A percentile compares a stretch with the other conserved stretches of the same genome.
phyloP scores from a whole-genome alignment of 2,113 vertebrate species.

The Ptychochromis oligacanthus region DNA sequence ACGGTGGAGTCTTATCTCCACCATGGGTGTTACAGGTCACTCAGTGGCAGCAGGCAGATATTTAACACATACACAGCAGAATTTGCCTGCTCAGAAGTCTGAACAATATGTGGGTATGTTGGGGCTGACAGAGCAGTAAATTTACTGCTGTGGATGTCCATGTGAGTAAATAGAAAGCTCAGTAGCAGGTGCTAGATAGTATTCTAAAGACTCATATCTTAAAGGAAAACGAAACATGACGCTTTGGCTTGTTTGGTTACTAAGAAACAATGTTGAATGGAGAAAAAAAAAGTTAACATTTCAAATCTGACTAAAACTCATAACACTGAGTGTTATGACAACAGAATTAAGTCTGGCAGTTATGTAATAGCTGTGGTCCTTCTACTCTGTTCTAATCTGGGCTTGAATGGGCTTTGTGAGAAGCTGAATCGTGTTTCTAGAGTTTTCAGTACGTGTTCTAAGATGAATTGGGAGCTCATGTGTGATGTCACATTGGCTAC shows the following conservation, averaged over 20 bases:
- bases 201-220: slow-evolving; percentile 8
- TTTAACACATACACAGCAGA: slow-evolving; percentile 2
- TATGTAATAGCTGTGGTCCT: not conserved
- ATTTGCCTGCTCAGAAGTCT: not conserved
- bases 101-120: slow-evolving; percentile 39
- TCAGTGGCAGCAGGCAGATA: not conserved
- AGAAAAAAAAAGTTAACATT: not conserved
- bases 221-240: not conserved
- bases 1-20: not conserved
- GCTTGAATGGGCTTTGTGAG: not conserved
- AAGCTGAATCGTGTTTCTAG: not conserved
- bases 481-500: no score
- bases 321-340: slow-evolving; percentile 25
- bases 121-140: slow-evolving; percentile 17
- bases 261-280: slow-evolving; percentile 3
- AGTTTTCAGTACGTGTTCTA: not conserved
- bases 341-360: slow-evolving; percentile 3
- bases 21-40: slow-evolving; percentile 1
- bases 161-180: slow-evolving; percentile 24
- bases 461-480: no score
- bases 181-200: slow-evolving; percentile 36
- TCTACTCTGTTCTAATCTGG: not conserved
- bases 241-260: slow-evolving; percentile 28
- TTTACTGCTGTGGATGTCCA: slow-evolving; percentile 24
- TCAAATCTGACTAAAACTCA: not conserved